Evolutionary conservation across 2,797 vertebrate species (phyloP).

Genomic region (Lophius americanus): DNA sequence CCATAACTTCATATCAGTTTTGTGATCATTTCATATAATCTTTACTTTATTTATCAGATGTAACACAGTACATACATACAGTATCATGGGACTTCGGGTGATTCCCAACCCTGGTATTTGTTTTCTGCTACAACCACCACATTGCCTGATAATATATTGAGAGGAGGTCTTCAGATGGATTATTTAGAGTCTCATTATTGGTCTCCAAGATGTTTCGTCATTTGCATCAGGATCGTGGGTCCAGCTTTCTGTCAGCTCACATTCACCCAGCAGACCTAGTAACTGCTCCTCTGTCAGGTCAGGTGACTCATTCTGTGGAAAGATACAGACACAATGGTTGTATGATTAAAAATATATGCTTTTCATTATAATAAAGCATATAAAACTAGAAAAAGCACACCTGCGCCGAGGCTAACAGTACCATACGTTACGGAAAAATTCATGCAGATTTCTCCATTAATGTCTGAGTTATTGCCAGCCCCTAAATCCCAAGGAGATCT

Average conservation of each 20-base stretch:
- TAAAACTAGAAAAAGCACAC: too few relatives aligned
- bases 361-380: too few relatives aligned
- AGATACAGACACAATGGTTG: conserved; percentile 12
- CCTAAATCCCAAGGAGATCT: too few relatives aligned
- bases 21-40: too few relatives aligned
- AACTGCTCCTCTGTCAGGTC: conserved; percentile 84
- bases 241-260: conserved; percentile 75
- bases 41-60: too few relatives aligned
- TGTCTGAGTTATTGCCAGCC: too few relatives aligned
- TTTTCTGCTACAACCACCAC: background rate
- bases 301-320: conserved; percentile 74
- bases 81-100: too few relatives aligned
- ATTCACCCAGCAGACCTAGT: conserved; percentile 85
- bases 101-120: background rate
- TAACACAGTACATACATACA: too few relatives aligned
- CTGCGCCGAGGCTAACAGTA: too few relatives aligned
- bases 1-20: too few relatives aligned
- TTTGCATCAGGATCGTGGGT: conserved; percentile 44
- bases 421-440: too few relatives aligned
- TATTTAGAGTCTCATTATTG: conserved; percentile 26
- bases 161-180: conserved; percentile 57
- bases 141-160: conserved; percentile 1
- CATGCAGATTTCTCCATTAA: too few relatives aligned
- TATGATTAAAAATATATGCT: background rate
- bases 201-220: conserved; percentile 28